Conservation (phyloP, 2,113 vertebrate species). For the Perca fluviatilis region DNA sequence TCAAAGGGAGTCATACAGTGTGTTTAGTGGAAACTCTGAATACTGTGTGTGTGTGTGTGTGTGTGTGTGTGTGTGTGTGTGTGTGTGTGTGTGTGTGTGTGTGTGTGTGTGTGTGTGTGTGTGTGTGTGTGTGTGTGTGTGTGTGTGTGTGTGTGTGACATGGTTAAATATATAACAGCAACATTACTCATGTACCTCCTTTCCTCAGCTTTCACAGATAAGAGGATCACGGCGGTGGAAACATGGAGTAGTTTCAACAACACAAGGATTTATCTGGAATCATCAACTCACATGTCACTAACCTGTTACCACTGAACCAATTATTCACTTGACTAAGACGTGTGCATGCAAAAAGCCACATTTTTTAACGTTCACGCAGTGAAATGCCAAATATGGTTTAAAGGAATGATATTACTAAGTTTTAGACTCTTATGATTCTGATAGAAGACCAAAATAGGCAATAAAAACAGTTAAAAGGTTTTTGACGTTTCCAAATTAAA, state of each 20-base stretch:
- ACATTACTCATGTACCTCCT: slow-evolving; percentile 14
- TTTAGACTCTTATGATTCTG: not conserved
- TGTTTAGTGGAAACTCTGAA: slow-evolving; percentile 41
- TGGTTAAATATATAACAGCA: slow-evolving; percentile 16
- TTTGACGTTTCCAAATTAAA: not conserved
- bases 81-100: not conserved
- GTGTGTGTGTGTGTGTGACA: not conserved
- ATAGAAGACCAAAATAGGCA: slow-evolving; percentile 6
- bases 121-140: not conserved
- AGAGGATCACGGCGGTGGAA: slow-evolving; percentile 47
- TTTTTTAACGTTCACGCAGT: not conserved
- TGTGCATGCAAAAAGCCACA: not conserved
- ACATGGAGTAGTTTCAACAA: slow-evolving; percentile 45
- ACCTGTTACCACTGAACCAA: slow-evolving; percentile 16
- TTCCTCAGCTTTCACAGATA: slow-evolving; percentile 38
- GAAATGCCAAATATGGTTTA: slow-evolving; percentile 24
- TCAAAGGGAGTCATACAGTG: not conserved
- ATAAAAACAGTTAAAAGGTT: not conserved
- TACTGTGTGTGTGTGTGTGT: not conserved
- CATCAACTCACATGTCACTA: slow-evolving; percentile 21
- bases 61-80: not conserved
- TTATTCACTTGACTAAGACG: slow-evolving; percentile 18
- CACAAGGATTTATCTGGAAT: slow-evolving; percentile 17
- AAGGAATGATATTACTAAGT: not conserved
- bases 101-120: not conserved